Evolutionary conservation across 2,888 invertebrate genomes (phyloP), one percentile per base, ranked within the genome.

Genomic region (Plutella xylostella): DNA sequence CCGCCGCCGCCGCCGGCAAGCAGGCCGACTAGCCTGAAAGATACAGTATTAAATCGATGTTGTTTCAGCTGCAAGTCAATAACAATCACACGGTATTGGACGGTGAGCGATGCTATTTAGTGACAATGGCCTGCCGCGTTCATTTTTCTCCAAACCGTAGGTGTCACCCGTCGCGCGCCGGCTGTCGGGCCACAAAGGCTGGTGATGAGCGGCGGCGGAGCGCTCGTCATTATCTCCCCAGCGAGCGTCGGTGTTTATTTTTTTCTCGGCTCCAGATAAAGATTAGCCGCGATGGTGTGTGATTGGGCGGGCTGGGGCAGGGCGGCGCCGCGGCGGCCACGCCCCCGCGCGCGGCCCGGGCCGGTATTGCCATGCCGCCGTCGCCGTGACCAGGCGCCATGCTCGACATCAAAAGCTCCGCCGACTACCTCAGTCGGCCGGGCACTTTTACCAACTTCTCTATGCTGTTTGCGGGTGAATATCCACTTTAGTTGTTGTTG

Each of bases 361-460:
- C 46, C 40, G 9, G 44, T 46, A 55, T 54, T 43, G 44, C 56
- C 58, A 71, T 71, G 79, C 56, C 61, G 61, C 64, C 61, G 60
- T 65, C 63, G 55, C 49, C 50, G 52, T 58, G 55, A 58, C 52
- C 62, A 64, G 62, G 67, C 65, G 66, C 56, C 70, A 95, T 95
- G 95, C 89, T 95, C 85, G 95, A 95, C 88, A 94, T 95, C 72
- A 95, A 95, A 85, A 92, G 92, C 67, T 92, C 94, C 65, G 91
- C 94, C 82, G 94, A 94, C 88, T 94, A 95, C 85, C 88, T 95
- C 70, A 90, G 90, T 84, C 90, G 94, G 85, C 92, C 94, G 73
- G 94, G 94, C 72, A 93, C 94, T 53, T 94, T 96, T 79, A 92
- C 94, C 79, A 95, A 95, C 86, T 93, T 96, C 88, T 94, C 95